Conservation (phyloP, 2,888 invertebrate species). For the Melikaiella ostensackeni region DNA sequence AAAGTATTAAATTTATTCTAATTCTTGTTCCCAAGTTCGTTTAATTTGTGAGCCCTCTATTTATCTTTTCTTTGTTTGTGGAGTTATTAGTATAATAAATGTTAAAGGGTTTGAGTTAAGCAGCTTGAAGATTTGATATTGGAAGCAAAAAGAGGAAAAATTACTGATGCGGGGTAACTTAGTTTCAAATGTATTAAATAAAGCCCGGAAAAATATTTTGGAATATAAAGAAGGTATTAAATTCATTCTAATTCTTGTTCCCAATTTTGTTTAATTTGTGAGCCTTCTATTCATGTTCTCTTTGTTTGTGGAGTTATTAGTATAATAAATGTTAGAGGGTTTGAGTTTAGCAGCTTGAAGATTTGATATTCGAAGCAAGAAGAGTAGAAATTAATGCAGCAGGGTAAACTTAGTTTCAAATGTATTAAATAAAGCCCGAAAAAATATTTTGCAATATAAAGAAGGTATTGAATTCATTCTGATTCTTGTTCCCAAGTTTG, state of each 20-base stretch:
- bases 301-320: not conserved
- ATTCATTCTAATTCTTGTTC: too few species aligned
- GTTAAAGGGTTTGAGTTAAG: not conserved
- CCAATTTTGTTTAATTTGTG: not conserved
- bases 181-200: not conserved
- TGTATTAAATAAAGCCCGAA: not conserved
- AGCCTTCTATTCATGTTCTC: not conserved
- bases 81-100: not conserved
- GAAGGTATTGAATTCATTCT: too few species aligned
- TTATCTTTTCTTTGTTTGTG: not conserved
- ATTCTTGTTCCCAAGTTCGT: too few species aligned
- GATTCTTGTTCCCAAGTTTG: too few species aligned
- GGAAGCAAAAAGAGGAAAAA: not conserved
- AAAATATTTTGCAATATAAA: not conserved
- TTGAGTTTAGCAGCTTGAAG: not conserved
- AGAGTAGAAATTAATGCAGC: not conserved
- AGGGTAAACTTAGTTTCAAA: not conserved
- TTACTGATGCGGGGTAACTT: not conserved
- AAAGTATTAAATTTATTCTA: too few species aligned
- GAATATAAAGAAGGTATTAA: too few species aligned
- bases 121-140: not conserved
- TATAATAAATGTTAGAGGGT: not conserved
- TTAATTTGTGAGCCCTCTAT: not conserved
- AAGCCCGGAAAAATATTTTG: not conserved
- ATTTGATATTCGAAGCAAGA: not conserved